These are phyloP conservation scores for Autographa pulchrina DNA, from an alignment of 2,888 invertebrate genomes.

Conservation along the genomic window DNA sequence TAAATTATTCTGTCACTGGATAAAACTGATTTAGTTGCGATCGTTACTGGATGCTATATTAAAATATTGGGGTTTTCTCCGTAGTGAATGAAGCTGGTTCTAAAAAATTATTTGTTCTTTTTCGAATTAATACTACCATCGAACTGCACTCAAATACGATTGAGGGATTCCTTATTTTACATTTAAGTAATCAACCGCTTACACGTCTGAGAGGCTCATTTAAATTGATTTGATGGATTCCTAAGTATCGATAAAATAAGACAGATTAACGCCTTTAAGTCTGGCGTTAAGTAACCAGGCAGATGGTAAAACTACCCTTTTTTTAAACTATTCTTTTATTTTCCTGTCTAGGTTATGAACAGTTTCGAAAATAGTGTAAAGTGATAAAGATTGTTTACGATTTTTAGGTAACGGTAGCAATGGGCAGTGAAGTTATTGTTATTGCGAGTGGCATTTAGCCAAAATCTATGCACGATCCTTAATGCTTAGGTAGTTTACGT, in stretches of 20 bases:
- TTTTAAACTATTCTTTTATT: too few relatives aligned
- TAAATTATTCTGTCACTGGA: slow-evolving; percentile 40
- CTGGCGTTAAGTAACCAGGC: too few relatives aligned
- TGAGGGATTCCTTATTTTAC: too few relatives aligned
- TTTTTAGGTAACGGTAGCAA: background rate
- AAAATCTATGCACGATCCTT: background rate
- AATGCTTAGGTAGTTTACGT: background rate
- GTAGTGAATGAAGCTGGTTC: too few relatives aligned
- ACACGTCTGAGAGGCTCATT: too few relatives aligned
- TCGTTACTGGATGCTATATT: slow-evolving; percentile 10
- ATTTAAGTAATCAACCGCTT: too few relatives aligned
- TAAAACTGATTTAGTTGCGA: slow-evolving; percentile 41
- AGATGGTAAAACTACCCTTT: too few relatives aligned
- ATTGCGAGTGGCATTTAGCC: background rate
- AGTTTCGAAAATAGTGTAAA: background rate
- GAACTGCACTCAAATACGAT: too few relatives aligned
- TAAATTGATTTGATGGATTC: too few relatives aligned
- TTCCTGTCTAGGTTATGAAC: background rate
- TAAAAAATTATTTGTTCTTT: background rate
- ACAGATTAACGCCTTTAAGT: too few relatives aligned
- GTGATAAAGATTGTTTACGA: background rate
- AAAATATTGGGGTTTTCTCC: background rate
- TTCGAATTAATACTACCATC: background rate
- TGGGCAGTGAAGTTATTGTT: background rate
- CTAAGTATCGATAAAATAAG: too few relatives aligned